Evolutionary conservation across 2,888 invertebrate genomes (phyloP).

Genomic region (Sarcophaga rosellei): DNA sequence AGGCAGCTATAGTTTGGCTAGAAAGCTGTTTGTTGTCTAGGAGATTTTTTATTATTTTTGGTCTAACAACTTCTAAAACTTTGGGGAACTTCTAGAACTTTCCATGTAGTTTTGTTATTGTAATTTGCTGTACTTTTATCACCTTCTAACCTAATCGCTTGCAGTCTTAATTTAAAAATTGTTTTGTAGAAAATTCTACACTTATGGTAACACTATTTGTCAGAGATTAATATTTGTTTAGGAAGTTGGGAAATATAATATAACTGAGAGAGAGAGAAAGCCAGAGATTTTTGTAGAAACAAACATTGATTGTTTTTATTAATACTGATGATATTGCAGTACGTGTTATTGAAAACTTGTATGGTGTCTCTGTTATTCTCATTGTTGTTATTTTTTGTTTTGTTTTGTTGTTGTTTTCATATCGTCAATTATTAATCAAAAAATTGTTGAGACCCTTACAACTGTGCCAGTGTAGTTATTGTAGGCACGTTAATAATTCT

Average conservation of each 20-base stretch:
- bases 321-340: background rate
- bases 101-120: too few relatives aligned
- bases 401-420: background rate
- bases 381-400: background rate
- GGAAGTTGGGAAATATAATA: background rate
- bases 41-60: too few relatives aligned
- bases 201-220: too few relatives aligned
- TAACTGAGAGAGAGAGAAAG: background rate
- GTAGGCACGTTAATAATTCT: background rate
- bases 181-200: too few relatives aligned
- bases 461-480: background rate
- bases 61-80: too few relatives aligned
- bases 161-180: too few relatives aligned
- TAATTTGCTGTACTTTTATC: too few relatives aligned
- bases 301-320: slow-evolving; percentile 1
- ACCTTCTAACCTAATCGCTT: too few relatives aligned
- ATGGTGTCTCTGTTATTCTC: background rate
- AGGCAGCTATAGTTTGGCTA: too few relatives aligned
- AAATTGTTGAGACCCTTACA: slow-evolving; percentile 43
- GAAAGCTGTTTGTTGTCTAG: too few relatives aligned
- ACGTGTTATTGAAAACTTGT: slow-evolving; percentile 18
- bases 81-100: too few relatives aligned
- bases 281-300: slow-evolving; percentile 5
- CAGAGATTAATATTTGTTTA: slow-evolving; percentile 10
- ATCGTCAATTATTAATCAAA: slow-evolving; percentile 52